Conservation (phyloP, 2,888 invertebrate genomes). For the Hirtodrosophila confusa region DNA sequence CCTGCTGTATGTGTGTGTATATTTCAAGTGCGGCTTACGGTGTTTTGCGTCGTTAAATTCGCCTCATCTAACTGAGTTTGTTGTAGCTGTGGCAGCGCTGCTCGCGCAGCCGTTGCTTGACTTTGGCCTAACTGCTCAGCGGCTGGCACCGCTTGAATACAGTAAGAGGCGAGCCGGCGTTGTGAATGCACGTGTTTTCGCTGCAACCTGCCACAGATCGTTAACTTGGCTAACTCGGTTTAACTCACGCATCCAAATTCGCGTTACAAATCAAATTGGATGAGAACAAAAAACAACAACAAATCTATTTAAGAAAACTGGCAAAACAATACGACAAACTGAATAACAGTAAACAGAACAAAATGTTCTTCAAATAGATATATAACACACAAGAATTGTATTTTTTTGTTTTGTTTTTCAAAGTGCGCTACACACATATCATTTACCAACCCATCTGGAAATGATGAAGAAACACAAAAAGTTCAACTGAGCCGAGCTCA, state of each 20-base stretch:
- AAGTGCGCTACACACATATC: conserved; percentile 26
- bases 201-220: conserved; percentile 59
- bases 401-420: conserved; percentile 57
- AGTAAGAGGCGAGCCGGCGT: conserved; percentile 84
- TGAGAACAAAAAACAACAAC: conserved; percentile 22
- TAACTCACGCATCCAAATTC: conserved; percentile 1
- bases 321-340: conserved; percentile 7
- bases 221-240: conserved; percentile 17
- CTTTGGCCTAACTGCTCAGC: conserved; percentile 82
- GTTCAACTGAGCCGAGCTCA: conserved; percentile 64
- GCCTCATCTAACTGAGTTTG: conserved; percentile 72
- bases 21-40: conserved; percentile 70
- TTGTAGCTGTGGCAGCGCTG: conserved; percentile 45
- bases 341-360: conserved; percentile 16
- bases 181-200: conserved; percentile 84
- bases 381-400: conserved; percentile 11
- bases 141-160: conserved; percentile 83
- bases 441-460: conserved; percentile 30
- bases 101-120: conserved; percentile 49
- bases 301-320: conserved; percentile 2
- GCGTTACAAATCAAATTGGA: conserved; percentile 18
- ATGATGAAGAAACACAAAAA: conserved; percentile 75
- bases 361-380: conserved; percentile 12
- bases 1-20: conserved; percentile 33
- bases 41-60: conserved; percentile 72